Percentiles rank a stretch among this genome's conserved stretches.
Conservation (phyloP, 1,140 invertebrate genomes). For the Drosophila teissieri region DNA sequence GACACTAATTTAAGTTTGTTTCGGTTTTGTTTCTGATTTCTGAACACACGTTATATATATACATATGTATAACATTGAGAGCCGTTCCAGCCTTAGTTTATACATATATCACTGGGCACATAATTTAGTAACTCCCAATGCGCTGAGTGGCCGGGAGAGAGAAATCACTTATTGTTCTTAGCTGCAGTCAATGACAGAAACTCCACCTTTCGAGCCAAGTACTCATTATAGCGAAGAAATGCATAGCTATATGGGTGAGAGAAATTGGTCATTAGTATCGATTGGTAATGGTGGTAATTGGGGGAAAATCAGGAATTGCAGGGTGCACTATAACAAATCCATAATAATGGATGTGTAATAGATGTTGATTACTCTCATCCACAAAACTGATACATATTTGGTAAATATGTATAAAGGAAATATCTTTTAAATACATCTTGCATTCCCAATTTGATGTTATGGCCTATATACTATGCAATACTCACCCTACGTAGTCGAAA, state of each 20-base stretch:
- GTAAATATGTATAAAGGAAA: no score
- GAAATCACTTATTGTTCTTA: slow-evolving; percentile 73
- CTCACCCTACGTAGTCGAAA: slow-evolving; percentile 96
- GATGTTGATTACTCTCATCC: no score
- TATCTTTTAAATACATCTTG: no score
- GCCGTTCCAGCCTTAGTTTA: slow-evolving; percentile 64
- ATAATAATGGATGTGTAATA: no score
- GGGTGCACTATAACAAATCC: no score
- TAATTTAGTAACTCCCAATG: slow-evolving; percentile 21
- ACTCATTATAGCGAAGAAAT: slow-evolving; percentile 88
- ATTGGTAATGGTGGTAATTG: neutral
- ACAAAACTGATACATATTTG: no score
- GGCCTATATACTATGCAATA: slow-evolving; percentile 39
- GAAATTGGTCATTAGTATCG: neutral
- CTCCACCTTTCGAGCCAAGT: slow-evolving; percentile 86
- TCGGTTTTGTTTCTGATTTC: slow-evolving; percentile 35
- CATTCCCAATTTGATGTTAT: neutral
- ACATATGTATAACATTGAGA: slow-evolving; percentile 57
- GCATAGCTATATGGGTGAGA: slow-evolving; percentile 86
- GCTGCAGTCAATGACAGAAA: slow-evolving; percentile 75
- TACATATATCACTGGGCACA: slow-evolving; percentile 58
- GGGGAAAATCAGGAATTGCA: no score
- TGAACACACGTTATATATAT: slow-evolving; percentile 67
- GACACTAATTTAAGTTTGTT: slow-evolving; percentile 54
- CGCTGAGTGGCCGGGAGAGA: slow-evolving; percentile 1